phyloP scores from a whole-genome alignment of 1,140 invertebrate species.

The Nylanderia fulva region DNA sequence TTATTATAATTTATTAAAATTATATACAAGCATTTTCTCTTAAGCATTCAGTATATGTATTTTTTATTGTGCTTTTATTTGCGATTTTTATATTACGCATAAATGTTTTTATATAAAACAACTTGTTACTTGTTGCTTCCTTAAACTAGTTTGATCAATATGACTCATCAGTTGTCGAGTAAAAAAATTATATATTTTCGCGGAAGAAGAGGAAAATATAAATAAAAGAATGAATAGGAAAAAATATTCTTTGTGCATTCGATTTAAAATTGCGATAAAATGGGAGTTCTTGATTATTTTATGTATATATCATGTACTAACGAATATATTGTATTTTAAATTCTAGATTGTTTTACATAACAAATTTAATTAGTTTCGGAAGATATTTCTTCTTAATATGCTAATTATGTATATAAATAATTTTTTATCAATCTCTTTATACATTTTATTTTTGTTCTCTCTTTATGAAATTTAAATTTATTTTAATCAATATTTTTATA shows the following conservation, averaged over 20 bases:
- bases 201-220: background rate
- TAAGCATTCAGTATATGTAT: background rate
- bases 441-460: no score
- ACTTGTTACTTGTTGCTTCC: background rate
- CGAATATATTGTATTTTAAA: no score
- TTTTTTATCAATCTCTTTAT: no score
- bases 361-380: no score
- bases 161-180: background rate
- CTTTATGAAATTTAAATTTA: no score
- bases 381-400: no score
- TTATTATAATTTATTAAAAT: slow-evolving; percentile 8
- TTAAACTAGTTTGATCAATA: background rate
- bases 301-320: no score
- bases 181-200: background rate
- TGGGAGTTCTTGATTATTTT: no score
- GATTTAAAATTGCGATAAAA: background rate
- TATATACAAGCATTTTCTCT: background rate
- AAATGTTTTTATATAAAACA: background rate
- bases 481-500: no score
- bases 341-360: no score
- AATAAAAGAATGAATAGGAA: background rate
- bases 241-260: background rate
- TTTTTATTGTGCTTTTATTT: background rate
- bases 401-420: no score
- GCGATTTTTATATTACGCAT: background rate